These are phyloP conservation scores for Odontomyia ornata DNA, from an alignment of 2,888 invertebrate species.

Conservation along the genomic window DNA sequence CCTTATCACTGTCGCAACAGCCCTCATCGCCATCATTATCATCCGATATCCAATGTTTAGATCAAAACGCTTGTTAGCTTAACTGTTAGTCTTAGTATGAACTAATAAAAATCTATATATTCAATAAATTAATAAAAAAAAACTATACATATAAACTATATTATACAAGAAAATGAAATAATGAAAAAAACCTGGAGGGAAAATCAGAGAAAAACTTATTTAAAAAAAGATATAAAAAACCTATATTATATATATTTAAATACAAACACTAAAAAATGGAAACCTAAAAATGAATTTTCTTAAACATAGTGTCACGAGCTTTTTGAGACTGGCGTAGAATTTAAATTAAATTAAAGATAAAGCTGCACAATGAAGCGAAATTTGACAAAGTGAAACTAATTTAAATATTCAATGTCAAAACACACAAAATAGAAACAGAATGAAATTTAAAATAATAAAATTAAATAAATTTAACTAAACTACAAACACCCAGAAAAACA, in stretches of 20 bases:
- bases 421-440: slow-evolving; percentile 5
- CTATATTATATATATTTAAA: slow-evolving; percentile 29
- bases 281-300: slow-evolving; percentile 52
- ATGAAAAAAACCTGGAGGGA: slow-evolving; percentile 45
- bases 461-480: slow-evolving; percentile 1
- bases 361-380: slow-evolving; percentile 28
- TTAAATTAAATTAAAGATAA: slow-evolving; percentile 55
- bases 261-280: slow-evolving; percentile 50
- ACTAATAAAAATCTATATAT: slow-evolving; percentile 42
- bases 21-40: slow-evolving; percentile 54
- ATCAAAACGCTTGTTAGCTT: slow-evolving; percentile 54
- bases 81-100: slow-evolving; percentile 50
- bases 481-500: background rate
- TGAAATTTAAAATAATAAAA: background rate
- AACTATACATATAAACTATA: slow-evolving; percentile 27
- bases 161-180: slow-evolving; percentile 40
- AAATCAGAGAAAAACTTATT: slow-evolving; percentile 51
- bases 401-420: slow-evolving; percentile 12
- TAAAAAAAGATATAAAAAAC: slow-evolving; percentile 52
- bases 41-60: slow-evolving; percentile 52
- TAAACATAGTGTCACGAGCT: slow-evolving; percentile 61
- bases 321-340: slow-evolving; percentile 66
- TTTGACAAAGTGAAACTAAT: slow-evolving; percentile 9
- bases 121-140: slow-evolving; percentile 38
- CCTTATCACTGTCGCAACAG: slow-evolving; percentile 47